phyloP scores from a whole-genome alignment of 2,888 invertebrate genomes.

The Buathra laborator region DNA sequence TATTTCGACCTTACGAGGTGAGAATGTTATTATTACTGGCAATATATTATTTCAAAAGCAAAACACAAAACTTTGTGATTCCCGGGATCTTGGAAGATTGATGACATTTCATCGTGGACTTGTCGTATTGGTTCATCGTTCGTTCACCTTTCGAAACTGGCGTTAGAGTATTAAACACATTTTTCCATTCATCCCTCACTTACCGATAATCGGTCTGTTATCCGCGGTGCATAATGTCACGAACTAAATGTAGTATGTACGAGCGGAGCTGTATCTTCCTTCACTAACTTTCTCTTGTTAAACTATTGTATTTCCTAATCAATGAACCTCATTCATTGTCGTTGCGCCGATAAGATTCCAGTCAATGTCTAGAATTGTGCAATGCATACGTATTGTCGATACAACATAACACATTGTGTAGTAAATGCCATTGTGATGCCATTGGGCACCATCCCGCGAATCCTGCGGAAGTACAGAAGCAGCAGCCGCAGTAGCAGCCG shows the following conservation, averaged over 20 bases:
- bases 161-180: neutral
- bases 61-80: neutral
- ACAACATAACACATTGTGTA: neutral
- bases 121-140: neutral
- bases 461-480: constrained; percentile 15
- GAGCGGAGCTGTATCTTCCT: neutral
- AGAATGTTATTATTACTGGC: neutral
- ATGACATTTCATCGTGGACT: constrained; percentile 3
- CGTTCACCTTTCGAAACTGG: neutral
- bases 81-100: neutral
- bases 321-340: constrained; percentile 4
- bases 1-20: neutral
- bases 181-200: neutral
- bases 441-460: constrained; percentile 34
- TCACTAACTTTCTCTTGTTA: neutral
- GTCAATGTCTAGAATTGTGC: neutral
- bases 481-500: neutral
- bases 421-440: constrained; percentile 23
- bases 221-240: neutral
- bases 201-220: constrained; percentile 14
- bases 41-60: neutral
- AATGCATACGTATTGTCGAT: neutral
- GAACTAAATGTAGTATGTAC: neutral
- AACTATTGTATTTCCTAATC: neutral
- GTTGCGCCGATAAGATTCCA: neutral